Evolutionary conservation across 2,888 invertebrate species (phyloP).

Genomic region (Tenthredo livida): DNA sequence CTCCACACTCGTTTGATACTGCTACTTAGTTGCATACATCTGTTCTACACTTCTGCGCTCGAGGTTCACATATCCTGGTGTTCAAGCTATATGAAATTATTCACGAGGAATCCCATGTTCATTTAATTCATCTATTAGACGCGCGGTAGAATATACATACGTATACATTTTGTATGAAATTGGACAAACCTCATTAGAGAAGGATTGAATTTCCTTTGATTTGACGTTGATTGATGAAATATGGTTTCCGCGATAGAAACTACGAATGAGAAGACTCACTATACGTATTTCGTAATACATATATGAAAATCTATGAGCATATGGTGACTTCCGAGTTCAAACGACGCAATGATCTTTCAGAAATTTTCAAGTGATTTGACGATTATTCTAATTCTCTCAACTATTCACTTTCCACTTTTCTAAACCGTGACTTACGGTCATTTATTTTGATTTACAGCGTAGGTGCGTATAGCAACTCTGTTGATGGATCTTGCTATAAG

Average conservation of each 20-base stretch:
- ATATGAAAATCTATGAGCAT: too few species aligned
- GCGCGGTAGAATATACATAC: not conserved
- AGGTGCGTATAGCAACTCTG: not conserved
- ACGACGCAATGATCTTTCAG: too few species aligned
- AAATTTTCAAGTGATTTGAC: not conserved
- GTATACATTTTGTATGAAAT: not conserved
- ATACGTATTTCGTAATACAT: too few species aligned
- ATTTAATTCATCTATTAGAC: not conserved
- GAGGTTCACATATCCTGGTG: too few species aligned
- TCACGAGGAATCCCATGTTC: not conserved
- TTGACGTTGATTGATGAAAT: slow-evolving; percentile 19
- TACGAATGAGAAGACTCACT: too few species aligned
- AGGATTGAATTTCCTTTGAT: not conserved
- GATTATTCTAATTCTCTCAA: not conserved
- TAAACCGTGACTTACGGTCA: not conserved
- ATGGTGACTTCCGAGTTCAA: too few species aligned
- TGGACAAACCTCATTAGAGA: not conserved
- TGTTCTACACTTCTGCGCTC: too few species aligned
- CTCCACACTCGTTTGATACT: not conserved
- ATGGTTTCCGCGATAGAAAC: too few species aligned
- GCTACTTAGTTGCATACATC: too few species aligned
- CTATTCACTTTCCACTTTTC: slow-evolving; percentile 38
- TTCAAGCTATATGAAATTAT: too few species aligned
- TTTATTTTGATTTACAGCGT: not conserved
- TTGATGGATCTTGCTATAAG: not conserved